Percentiles rank a stretch among this genome's conserved stretches.
Conservation (phyloP, 1,140 invertebrate genomes). For the Cephus cinctus region DNA sequence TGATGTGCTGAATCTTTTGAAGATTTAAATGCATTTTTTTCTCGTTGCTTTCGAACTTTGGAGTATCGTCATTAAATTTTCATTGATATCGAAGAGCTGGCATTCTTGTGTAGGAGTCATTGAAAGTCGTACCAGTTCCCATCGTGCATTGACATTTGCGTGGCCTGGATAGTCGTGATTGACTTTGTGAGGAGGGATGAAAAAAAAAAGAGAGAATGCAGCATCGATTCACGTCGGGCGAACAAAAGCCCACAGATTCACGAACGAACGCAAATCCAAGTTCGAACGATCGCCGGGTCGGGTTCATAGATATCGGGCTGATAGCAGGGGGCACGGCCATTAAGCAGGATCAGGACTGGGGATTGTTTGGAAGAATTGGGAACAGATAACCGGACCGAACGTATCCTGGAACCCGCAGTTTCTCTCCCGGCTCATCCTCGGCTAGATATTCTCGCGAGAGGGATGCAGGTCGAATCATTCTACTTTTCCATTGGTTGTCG, state of each 20-base stretch:
- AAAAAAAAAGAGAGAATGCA: neutral
- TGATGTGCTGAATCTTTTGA: too few relatives aligned
- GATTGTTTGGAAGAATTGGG: slow-evolving; percentile 27
- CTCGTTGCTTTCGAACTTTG: too few relatives aligned
- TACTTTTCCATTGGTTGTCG: too few relatives aligned
- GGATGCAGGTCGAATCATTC: too few relatives aligned
- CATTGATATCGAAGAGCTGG: neutral
- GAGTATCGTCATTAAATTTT: neutral
- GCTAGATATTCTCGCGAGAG: too few relatives aligned
- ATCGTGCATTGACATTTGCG: too few relatives aligned
- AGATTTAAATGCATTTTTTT: too few relatives aligned
- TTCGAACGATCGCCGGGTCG: slow-evolving; percentile 21
- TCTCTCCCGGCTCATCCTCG: too few relatives aligned
- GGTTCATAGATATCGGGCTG: slow-evolving; percentile 15
- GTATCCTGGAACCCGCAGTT: too few relatives aligned
- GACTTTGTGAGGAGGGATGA: too few relatives aligned
- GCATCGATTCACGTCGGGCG: slow-evolving; percentile 10
- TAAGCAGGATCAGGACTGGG: slow-evolving; percentile 14
- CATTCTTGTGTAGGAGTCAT: slow-evolving; percentile 4
- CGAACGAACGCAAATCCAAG: slow-evolving; percentile 32
- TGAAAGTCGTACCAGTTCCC: too few relatives aligned
- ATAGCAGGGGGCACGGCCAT: slow-evolving; percentile 9
- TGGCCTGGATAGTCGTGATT: too few relatives aligned
- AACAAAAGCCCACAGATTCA: slow-evolving; percentile 30
- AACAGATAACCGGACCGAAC: slow-evolving; percentile 26